These are phyloP conservation scores for Pogonomyrmex barbatus DNA, from an alignment of 1,140 invertebrate genomes.

Conservation along the genomic window DNA sequence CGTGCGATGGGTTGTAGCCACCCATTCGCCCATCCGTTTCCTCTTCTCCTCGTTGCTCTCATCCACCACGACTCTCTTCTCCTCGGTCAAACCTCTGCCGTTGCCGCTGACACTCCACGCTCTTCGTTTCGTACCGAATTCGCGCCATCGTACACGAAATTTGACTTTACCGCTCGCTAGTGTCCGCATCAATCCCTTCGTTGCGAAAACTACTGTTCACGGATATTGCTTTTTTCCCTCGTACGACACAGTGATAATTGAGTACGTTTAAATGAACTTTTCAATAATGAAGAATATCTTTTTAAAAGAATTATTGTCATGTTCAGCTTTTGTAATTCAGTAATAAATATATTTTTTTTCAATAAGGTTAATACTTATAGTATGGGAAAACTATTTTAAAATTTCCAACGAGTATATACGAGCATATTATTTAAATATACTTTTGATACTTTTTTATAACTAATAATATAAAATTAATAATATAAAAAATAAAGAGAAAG, in stretches of 20 bases:
- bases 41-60: constrained; percentile 42
- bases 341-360: background rate
- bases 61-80: constrained; percentile 42
- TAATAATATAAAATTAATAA: background rate
- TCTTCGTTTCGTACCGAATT: constrained; percentile 70
- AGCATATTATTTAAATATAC: background rate
- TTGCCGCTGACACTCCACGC: constrained; percentile 42
- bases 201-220: background rate
- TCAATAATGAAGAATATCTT: background rate
- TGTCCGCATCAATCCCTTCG: background rate
- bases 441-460: background rate
- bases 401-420: background rate
- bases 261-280: background rate
- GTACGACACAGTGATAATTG: background rate
- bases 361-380: background rate
- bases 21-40: constrained; percentile 15
- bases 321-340: background rate
- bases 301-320: background rate
- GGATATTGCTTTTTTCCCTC: background rate
- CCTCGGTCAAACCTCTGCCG: constrained; percentile 47
- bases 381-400: background rate
- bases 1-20: constrained; percentile 2
- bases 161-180: constrained; percentile 31
- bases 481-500: background rate
- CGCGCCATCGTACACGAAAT: constrained; percentile 52